Evolutionary conservation across 2,888 invertebrate genomes (phyloP), one percentile per base, ranked within the genome.

Genomic region (Caenorhabditis parvicauda): DNA sequence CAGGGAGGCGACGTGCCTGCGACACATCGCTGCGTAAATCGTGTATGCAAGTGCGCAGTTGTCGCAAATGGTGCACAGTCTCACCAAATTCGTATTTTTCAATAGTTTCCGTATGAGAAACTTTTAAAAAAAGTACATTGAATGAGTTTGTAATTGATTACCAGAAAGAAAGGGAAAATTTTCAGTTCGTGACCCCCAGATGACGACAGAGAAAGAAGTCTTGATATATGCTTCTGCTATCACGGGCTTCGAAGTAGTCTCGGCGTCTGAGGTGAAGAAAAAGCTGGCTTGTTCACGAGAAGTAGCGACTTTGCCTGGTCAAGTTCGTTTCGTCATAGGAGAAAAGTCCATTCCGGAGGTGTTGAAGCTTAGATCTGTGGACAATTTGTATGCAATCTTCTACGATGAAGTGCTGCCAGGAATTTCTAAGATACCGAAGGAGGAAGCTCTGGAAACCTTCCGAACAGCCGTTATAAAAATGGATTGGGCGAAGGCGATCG

Each of bases 191-290:
- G n/a, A n/a, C n/a, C n/a, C n/a, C n/a, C n/a, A n/a, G n/a, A n/a
- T n/a, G n/a, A n/a, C n/a, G n/a, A n/a, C 35, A n/a, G 12, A 29
- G 5, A 51, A 44, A 38, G 25, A 29, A 17, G 29, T 39, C n/a
- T 32, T 35, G 14, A 32, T 56, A 9, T 59, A 27, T 32, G 58
- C 52, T 3, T 82, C 83, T 21, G 83, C 83, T 17, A 74, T 77
- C 0, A 83, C 83, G 27, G 84, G 84, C 3, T 82, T 84, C 60
- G 84, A 84, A 64, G 59, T 64, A 35, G 70, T 81, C 12, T 83
- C 83, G 3, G 72, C 72, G 39, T 81, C 81, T 28, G 84, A 84
- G 70, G 80, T 81, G 4, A 32, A 29, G 3, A 17, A 38, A 25
- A 45, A 46, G n/a, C 42, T 53, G 17, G 19, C 27, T 12, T 28